phyloP scores from a whole-genome alignment of 2,888 invertebrate genomes.

The Schizaphis graminum region DNA sequence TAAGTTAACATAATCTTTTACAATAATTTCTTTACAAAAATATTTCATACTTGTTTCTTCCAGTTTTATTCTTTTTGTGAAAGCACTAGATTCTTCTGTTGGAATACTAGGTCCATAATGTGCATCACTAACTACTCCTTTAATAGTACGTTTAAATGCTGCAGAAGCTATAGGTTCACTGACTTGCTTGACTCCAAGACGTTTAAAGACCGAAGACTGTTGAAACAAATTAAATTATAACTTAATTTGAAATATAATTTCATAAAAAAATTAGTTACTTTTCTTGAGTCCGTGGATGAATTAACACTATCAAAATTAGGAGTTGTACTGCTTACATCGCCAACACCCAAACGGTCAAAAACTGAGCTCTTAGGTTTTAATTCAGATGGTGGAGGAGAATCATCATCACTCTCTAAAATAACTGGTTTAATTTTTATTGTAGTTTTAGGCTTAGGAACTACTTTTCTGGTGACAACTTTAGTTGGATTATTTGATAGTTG shows the following conservation, averaged over 20 bases:
- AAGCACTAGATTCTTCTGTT: constrained; percentile 59
- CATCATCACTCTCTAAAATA: constrained; percentile 52
- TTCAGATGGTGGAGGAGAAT: constrained; percentile 37
- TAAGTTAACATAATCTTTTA: background rate
- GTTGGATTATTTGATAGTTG: constrained; percentile 20
- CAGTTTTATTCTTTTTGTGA: constrained; percentile 53
- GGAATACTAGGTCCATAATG: constrained; percentile 61
- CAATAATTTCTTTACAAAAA: background rate
- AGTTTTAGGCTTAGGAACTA: constrained; percentile 50
- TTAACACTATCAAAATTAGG: constrained; percentile 58
- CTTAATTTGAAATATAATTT: background rate
- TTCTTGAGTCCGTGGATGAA: constrained; percentile 44
- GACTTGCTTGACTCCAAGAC: constrained; percentile 58
- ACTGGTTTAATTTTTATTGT: constrained; percentile 23
- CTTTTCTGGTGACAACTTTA: constrained; percentile 54
- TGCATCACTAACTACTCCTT: background rate
- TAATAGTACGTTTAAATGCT: constrained; percentile 44
- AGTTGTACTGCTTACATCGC: constrained; percentile 64
- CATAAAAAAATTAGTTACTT: constrained; percentile 11
- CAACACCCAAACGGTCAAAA: constrained; percentile 64
- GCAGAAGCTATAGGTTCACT: background rate
- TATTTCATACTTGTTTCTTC: constrained; percentile 52
- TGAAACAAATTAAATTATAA: constrained; percentile 25
- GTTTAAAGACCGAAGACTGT: constrained; percentile 57
- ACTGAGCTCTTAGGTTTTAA: constrained; percentile 61